Percentiles rank a stretch among this genome's conserved stretches.
Conservation (phyloP, 2,797 vertebrate species). For the Acipenser ruthenus region DNA sequence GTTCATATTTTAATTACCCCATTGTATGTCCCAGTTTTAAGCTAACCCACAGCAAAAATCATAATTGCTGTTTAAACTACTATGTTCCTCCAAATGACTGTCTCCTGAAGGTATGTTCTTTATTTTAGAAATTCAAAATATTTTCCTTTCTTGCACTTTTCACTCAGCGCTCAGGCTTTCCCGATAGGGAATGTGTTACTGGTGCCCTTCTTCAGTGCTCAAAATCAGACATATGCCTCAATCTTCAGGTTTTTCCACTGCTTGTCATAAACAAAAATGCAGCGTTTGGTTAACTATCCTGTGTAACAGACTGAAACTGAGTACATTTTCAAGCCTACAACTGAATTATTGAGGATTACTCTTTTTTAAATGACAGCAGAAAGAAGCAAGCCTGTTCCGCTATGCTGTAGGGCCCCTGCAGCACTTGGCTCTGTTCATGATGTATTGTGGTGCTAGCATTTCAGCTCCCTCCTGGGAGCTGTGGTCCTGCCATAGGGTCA, state of each 20-base stretch:
- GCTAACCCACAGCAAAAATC: conserved; percentile 7
- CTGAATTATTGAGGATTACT: conserved; percentile 42
- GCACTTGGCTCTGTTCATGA: conserved; percentile 52
- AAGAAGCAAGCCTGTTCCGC: conserved; percentile 33
- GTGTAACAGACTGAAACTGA: conserved; percentile 33
- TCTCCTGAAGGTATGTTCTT: no score
- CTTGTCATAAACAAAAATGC: conserved; percentile 6
- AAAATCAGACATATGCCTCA: neutral
- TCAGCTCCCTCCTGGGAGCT: conserved; percentile 48
- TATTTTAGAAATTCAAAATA: no score
- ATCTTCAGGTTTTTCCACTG: neutral
- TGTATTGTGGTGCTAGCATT: conserved; percentile 52
- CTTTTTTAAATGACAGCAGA: conserved; percentile 34
- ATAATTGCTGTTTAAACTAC: no score
- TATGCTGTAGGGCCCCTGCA: conserved; percentile 37
- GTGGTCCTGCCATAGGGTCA: conserved; percentile 60
- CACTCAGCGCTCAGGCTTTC: neutral
- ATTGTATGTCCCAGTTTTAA: conserved; percentile 25
- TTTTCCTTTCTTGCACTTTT: no score
- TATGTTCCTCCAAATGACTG: no score
- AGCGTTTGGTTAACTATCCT: conserved; percentile 39
- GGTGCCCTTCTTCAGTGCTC: neutral
- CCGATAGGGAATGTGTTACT: neutral
- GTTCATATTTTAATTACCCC: conserved; percentile 9
- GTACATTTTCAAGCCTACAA: conserved; percentile 36